These are phyloP conservation scores for Characodon lateralis DNA, from an alignment of 2,797 vertebrate species.

Conservation along the genomic window DNA sequence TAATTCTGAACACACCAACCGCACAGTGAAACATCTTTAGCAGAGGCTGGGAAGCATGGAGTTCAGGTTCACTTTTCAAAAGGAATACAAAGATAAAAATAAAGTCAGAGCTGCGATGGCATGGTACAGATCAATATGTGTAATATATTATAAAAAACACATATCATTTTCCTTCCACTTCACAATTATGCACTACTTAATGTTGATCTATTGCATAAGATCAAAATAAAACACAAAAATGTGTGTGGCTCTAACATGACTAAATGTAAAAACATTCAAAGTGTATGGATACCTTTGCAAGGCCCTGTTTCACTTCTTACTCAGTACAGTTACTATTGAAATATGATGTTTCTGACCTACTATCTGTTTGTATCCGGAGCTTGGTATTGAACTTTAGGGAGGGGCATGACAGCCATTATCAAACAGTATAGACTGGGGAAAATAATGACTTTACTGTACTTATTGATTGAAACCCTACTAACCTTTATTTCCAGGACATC, in stretches of 20 bases:
- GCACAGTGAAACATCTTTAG: neutral
- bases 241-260: neutral
- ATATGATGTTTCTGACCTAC: constrained; percentile 40
- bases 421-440: constrained; percentile 58
- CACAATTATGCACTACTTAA: neutral
- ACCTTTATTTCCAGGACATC: constrained; percentile 65
- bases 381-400: constrained; percentile 48
- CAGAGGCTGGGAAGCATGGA: neutral
- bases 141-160: neutral
- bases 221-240: neutral
- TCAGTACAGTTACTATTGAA: constrained; percentile 4
- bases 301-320: neutral
- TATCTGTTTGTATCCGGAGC: constrained; percentile 26
- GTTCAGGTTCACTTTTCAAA: neutral
- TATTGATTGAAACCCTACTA: constrained; percentile 64
- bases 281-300: neutral
- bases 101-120: neutral
- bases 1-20: neutral
- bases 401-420: constrained; percentile 47
- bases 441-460: constrained; percentile 64
- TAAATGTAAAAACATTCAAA: neutral
- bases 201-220: neutral
- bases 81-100: neutral
- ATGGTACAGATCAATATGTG: neutral
- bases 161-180: neutral